Percentiles rank a stretch among this genome's conserved stretches.
Conservation (phyloP, 2,113 vertebrate genomes). For the Chinchilla lanigera region DNA sequence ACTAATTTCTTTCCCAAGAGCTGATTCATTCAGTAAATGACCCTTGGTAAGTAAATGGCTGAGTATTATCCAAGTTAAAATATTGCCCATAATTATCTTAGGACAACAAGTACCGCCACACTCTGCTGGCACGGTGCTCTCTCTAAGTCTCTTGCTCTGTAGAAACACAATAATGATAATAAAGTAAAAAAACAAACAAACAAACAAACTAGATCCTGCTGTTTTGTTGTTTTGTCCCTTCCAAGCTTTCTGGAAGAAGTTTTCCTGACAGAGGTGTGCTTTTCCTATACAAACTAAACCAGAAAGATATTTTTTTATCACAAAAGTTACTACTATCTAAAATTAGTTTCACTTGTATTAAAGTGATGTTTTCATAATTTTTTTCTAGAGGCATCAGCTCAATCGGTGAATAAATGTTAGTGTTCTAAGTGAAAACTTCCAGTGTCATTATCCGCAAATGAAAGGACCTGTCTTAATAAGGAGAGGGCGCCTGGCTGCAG, state of each 20-base stretch:
- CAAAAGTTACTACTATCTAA: not conserved
- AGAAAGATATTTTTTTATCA: not conserved
- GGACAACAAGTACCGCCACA: not conserved
- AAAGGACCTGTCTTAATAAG: not conserved
- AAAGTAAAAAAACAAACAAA: not conserved
- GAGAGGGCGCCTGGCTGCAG: too few species aligned
- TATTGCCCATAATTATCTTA: not conserved
- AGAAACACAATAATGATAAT: not conserved
- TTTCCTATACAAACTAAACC: not conserved
- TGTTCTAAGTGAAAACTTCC: not conserved
- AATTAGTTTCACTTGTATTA: constrained; percentile 30
- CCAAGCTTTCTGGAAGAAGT: not conserved
- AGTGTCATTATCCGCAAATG: not conserved
- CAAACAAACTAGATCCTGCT: not conserved
- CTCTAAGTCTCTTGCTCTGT: not conserved
- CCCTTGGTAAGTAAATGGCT: not conserved
- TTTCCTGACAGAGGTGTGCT: constrained; percentile 29
- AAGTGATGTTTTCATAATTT: constrained; percentile 10
- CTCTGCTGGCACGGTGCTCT: not conserved
- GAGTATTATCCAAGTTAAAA: not conserved
- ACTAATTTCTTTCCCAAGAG: constrained; percentile 4
- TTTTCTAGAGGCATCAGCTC: constrained; percentile 9
- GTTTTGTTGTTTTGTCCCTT: not conserved
- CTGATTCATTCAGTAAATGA: not conserved
- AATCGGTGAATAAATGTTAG: constrained; percentile 7